A percentile compares a stretch with the other conserved stretches of the same genome.
Evolutionary conservation across 2,113 vertebrate genomes (phyloP).

Genomic region (Chascanopsetta lugubris): DNA sequence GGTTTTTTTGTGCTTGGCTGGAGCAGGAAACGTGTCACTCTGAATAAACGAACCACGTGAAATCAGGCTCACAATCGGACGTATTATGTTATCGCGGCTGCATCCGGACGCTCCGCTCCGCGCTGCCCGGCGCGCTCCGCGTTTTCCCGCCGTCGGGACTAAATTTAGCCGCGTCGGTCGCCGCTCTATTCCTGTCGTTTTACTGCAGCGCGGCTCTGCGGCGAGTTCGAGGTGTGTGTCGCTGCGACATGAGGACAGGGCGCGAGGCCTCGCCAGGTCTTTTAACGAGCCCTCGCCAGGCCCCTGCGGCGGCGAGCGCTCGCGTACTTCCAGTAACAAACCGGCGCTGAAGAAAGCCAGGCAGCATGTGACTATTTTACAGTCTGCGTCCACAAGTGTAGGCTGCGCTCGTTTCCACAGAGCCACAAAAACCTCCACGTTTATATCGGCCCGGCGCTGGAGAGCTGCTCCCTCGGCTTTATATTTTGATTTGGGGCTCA

Average conservation of each 20-base stretch:
- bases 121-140: neutral
- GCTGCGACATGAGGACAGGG: constrained; percentile 7
- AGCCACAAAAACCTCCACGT: constrained; percentile 16
- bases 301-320: constrained; percentile 13
- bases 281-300: constrained; percentile 25
- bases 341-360: neutral
- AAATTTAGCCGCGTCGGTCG: neutral
- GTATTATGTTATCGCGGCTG: neutral
- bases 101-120: neutral
- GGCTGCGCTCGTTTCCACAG: constrained; percentile 24
- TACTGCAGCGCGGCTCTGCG: neutral
- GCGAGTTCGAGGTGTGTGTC: constrained; percentile 6
- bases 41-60: neutral
- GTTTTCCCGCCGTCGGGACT: neutral
- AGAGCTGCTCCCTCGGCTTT: neutral
- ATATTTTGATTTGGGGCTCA: constrained; percentile 33
- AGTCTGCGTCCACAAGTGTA: constrained; percentile 25
- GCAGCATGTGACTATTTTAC: constrained; percentile 24
- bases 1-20: constrained; percentile 4
- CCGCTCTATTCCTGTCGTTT: neutral
- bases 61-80: neutral
- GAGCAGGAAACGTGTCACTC: constrained; percentile 11
- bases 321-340: constrained; percentile 20
- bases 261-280: constrained; percentile 2
- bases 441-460: constrained; percentile 15